Conservation (phyloP, 2,888 invertebrate genomes). For the Amphimallon solstitiale region DNA sequence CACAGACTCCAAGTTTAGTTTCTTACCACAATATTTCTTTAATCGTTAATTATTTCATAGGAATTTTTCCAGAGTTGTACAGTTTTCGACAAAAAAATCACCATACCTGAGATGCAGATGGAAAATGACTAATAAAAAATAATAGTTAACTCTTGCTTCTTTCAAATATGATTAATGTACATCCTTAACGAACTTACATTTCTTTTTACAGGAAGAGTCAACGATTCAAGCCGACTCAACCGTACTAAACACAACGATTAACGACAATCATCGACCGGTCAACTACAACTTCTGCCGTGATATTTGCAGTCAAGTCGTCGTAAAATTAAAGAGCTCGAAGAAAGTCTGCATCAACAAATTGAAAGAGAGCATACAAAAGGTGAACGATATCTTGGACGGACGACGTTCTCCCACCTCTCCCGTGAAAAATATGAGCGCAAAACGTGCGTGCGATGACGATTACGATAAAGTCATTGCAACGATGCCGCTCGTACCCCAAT, state of each 20-base stretch:
- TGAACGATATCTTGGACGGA: constrained; percentile 44
- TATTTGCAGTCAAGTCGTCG: background rate
- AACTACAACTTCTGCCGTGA: constrained; percentile 4
- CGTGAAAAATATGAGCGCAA: constrained; percentile 26
- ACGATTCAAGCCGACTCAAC: background rate
- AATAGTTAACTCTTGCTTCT: too few species aligned
- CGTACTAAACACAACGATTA: background rate
- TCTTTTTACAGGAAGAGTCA: background rate
- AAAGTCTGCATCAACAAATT: constrained; percentile 34
- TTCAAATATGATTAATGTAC: too few species aligned
- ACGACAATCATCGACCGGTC: background rate
- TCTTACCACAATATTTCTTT: too few species aligned
- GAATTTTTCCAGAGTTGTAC: too few species aligned
- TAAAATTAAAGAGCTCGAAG: background rate
- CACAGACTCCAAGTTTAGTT: too few species aligned
- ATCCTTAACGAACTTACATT: too few species aligned
- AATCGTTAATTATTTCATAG: too few species aligned
- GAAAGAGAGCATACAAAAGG: constrained; percentile 38
- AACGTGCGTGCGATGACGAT: constrained; percentile 27
- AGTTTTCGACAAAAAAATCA: too few species aligned
- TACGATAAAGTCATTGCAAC: background rate
- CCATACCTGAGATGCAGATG: too few species aligned
- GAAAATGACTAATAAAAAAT: too few species aligned
- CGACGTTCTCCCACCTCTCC: background rate
- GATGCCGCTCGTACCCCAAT: constrained; percentile 35